Evolutionary conservation across 2,113 vertebrate genomes (phyloP).

Genomic region (Cheilinus undulatus): DNA sequence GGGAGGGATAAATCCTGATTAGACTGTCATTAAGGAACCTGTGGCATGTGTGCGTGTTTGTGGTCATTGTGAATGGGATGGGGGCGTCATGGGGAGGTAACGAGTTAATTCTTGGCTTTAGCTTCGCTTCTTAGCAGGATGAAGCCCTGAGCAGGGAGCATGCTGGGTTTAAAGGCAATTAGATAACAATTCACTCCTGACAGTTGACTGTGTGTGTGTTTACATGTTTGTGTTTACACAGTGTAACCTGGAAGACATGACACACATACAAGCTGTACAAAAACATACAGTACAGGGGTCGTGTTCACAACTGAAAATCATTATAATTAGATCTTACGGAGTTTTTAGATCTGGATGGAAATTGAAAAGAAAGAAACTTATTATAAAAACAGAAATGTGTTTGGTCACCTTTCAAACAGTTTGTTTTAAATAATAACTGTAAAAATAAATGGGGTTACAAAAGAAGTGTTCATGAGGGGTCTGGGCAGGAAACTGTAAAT

Average conservation of each 20-base stretch:
- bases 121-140: conserved; percentile 61
- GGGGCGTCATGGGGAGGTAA: neutral
- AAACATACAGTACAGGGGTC: neutral
- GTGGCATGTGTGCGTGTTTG: conserved; percentile 23
- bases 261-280: conserved; percentile 3
- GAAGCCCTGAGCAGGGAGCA: conserved; percentile 18
- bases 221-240: neutral
- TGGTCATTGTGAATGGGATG: conserved; percentile 26
- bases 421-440: too few relatives aligned
- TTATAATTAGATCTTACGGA: too few relatives aligned
- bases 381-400: too few relatives aligned
- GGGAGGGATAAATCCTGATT: conserved; percentile 53
- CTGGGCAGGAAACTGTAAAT: too few relatives aligned
- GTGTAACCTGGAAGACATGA: neutral
- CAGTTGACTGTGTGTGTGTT: neutral
- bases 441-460: too few relatives aligned
- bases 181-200: conserved; percentile 30
- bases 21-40: conserved; percentile 45
- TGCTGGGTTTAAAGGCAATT: conserved; percentile 31
- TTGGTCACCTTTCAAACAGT: too few relatives aligned
- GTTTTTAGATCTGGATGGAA: too few relatives aligned
- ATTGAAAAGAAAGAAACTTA: too few relatives aligned
- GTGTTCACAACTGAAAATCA: too few relatives aligned
- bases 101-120: conserved; percentile 56
- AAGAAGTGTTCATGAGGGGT: too few relatives aligned